Conservation (phyloP, 2,797 vertebrate genomes). For the Molossus molossus region DNA sequence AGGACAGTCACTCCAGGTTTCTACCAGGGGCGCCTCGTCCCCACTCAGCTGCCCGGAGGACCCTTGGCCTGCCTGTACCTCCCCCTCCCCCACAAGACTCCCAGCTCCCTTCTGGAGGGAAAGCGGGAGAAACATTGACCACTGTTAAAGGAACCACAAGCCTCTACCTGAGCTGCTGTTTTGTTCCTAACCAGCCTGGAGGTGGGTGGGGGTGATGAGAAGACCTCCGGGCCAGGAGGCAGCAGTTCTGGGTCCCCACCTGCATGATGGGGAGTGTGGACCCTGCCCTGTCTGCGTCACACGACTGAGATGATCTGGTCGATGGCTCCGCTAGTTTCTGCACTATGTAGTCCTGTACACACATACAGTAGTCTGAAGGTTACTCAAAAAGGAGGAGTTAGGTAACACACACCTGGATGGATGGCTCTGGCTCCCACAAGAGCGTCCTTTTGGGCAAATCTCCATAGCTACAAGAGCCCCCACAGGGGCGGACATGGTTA, state of each 20-base stretch:
- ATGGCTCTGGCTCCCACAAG: neutral
- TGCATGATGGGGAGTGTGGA: no score
- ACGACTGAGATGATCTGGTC: rapidly evolving
- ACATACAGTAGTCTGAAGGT: rapidly evolving
- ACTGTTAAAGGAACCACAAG: neutral
- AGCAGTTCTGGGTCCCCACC: neutral
- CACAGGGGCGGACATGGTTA: rapidly evolving
- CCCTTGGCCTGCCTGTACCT: neutral
- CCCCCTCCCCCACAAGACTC: neutral
- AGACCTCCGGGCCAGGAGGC: neutral
- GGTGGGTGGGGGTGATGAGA: rapidly evolving
- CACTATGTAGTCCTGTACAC: neutral
- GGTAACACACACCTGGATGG: neutral
- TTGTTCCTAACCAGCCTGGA: neutral
- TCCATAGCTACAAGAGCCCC: neutral
- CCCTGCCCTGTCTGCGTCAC: neutral
- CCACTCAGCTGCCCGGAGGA: neutral
- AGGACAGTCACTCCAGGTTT: neutral
- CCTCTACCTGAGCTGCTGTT: neutral
- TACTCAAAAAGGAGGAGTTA: neutral
- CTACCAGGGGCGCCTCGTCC: neutral
- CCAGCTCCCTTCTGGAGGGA: neutral
- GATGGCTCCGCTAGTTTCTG: neutral
- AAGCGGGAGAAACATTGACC: neutral
- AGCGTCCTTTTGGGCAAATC: neutral